These are phyloP conservation scores for Barbus barbus DNA, from an alignment of 2,113 vertebrate genomes.

Conservation along the genomic window DNA sequence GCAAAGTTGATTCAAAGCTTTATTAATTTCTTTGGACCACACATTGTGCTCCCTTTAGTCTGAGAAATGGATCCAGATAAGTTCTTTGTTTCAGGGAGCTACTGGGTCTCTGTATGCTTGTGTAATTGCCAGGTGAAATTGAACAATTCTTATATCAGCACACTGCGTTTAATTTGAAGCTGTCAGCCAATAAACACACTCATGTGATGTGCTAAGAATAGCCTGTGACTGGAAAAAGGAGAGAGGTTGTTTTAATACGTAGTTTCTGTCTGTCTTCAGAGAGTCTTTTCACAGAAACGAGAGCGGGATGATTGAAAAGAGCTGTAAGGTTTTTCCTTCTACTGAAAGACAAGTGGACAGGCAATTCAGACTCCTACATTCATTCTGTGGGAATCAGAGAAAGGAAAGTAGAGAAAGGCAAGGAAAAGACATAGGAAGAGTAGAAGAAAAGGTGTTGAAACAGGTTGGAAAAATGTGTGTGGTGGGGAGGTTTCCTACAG, in stretches of 20 bases:
- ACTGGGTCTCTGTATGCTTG: not conserved
- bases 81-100: not conserved
- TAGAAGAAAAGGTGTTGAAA: slow-evolving; percentile 12
- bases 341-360: slow-evolving; percentile 3
- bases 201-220: not conserved
- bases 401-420: slow-evolving; percentile 4
- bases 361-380: slow-evolving; percentile 19
- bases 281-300: not conserved
- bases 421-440: not conserved
- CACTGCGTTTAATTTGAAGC: slow-evolving; percentile 1
- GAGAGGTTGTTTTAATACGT: slow-evolving; percentile 8
- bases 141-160: slow-evolving; percentile 11
- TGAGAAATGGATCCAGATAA: slow-evolving; percentile 5
- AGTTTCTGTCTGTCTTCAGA: not conserved
- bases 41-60: not conserved
- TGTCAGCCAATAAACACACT: slow-evolving; percentile 11
- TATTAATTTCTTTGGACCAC: not conserved
- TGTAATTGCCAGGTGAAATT: slow-evolving; percentile 29
- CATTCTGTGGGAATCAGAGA: not conserved
- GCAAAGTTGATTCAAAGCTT: not conserved
- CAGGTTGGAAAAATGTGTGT: not conserved
- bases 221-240: not conserved
- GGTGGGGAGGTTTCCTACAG: not conserved
- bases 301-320: slow-evolving; percentile 22
- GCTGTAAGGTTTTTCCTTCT: not conserved